Percentiles rank a stretch among this genome's conserved stretches.
Evolutionary conservation across 2,113 vertebrate species (phyloP).

Genomic region (Benitochromis conjunctus): DNA sequence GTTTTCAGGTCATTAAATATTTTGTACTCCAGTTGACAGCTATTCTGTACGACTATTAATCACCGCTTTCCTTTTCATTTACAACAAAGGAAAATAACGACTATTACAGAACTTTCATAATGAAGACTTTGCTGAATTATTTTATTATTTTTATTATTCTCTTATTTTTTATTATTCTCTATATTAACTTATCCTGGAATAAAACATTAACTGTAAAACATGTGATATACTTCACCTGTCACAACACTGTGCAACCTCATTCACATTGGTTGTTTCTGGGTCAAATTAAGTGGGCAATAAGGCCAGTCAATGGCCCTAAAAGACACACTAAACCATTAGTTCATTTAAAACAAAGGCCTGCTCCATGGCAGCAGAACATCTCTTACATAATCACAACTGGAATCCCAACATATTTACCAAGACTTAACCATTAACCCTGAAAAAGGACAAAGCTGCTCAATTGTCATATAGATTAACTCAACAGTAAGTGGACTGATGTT

Average conservation of each 20-base stretch:
- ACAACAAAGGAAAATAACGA: background rate
- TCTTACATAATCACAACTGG: conserved; percentile 25
- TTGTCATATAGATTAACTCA: background rate
- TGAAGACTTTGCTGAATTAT: background rate
- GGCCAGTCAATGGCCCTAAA: conserved; percentile 60
- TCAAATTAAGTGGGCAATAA: conserved; percentile 56
- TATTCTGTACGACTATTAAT: background rate
- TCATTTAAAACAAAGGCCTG: background rate
- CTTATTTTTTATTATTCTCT: background rate
- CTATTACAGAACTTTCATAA: background rate
- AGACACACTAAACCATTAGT: conserved; percentile 25
- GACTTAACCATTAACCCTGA: background rate
- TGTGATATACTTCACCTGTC: background rate
- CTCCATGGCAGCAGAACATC: background rate
- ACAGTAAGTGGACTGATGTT: background rate
- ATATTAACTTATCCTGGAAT: background rate
- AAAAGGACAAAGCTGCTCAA: background rate
- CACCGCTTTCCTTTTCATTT: background rate
- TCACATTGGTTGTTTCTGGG: conserved; percentile 50
- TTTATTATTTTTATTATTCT: background rate
- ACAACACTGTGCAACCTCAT: background rate
- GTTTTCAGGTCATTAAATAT: background rate
- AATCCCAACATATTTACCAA: background rate
- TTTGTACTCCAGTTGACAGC: background rate
- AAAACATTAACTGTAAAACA: background rate